Evolutionary conservation across 2,888 invertebrate genomes (phyloP).

Genomic region (Cosmopolites sordidus): DNA sequence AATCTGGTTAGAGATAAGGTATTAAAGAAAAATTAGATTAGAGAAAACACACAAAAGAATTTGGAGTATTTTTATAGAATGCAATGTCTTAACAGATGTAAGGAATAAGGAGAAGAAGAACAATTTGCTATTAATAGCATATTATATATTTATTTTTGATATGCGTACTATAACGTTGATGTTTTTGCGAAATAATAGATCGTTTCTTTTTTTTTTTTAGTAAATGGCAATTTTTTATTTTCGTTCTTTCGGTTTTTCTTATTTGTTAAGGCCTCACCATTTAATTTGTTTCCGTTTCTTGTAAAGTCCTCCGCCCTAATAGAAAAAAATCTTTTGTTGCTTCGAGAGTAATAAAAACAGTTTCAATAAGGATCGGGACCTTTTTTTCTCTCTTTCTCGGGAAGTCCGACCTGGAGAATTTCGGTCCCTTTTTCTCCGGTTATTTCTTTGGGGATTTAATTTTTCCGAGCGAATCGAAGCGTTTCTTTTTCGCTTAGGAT

Average conservation of each 20-base stretch:
- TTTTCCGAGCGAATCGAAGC: neutral
- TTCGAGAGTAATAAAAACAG: constrained; percentile 1
- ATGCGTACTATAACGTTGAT: no score
- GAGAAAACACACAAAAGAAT: no score
- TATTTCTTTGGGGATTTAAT: neutral
- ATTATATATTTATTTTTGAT: no score
- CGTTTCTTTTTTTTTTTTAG: no score
- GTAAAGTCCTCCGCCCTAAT: neutral
- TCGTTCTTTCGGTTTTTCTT: neutral
- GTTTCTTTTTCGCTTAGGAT: constrained; percentile 1
- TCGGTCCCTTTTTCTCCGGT: neutral
- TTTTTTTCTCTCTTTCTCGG: neutral
- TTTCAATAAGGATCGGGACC: constrained; percentile 2
- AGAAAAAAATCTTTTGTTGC: neutral
- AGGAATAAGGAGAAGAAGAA: no score
- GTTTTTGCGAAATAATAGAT: no score
- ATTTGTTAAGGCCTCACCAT: neutral
- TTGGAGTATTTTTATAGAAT: no score
- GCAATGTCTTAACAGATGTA: no score
- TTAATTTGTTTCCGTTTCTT: neutral
- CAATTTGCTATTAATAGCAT: no score
- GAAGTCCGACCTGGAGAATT: neutral
- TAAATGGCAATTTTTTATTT: no score
- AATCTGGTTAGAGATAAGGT: no score
- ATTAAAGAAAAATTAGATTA: no score